These are phyloP conservation scores for Amblyteles armatorius DNA, from an alignment of 2,888 invertebrate species.

Conservation along the genomic window DNA sequence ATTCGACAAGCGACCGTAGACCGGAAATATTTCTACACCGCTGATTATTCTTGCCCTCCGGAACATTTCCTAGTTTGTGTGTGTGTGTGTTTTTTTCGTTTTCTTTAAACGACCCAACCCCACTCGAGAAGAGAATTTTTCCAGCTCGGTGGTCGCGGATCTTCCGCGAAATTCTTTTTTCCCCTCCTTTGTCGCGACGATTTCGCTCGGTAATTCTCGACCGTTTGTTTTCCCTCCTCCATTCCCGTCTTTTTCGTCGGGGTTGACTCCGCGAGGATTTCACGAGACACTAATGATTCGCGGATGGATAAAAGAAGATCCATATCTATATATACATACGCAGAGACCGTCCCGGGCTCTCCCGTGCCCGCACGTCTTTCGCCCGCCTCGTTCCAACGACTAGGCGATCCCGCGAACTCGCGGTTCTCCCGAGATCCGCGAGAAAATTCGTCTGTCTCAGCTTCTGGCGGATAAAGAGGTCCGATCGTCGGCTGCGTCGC, in stretches of 20 bases:
- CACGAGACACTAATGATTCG: slow-evolving; percentile 67
- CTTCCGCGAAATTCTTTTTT: slow-evolving; percentile 25
- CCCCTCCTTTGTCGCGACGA: slow-evolving; percentile 28
- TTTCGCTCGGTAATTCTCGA: slow-evolving; percentile 52
- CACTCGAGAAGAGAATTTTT: slow-evolving; percentile 20
- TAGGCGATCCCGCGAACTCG: slow-evolving; percentile 31
- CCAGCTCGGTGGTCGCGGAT: slow-evolving; percentile 12
- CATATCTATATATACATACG: neutral
- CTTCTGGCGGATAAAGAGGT: slow-evolving; percentile 52
- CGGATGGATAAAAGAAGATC: slow-evolving; percentile 43
- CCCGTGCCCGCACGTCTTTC: slow-evolving; percentile 26
- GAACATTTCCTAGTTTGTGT: neutral
- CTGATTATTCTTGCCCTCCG: neutral
- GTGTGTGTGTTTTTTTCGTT: neutral
- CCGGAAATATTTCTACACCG: neutral
- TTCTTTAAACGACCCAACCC: neutral
- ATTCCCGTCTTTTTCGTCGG: slow-evolving; percentile 53
- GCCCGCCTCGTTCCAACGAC: neutral
- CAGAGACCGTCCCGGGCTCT: slow-evolving; percentile 2
- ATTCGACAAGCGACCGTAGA: neutral
- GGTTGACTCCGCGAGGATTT: slow-evolving; percentile 59
- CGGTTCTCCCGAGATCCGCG: slow-evolving; percentile 39
- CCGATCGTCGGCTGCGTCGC: slow-evolving; percentile 43
- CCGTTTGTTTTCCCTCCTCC: slow-evolving; percentile 23
- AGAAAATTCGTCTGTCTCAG: slow-evolving; percentile 39